These are phyloP conservation scores for Meandrusa payeni DNA, from an alignment of 2,888 invertebrate species.

Conservation along the genomic window DNA sequence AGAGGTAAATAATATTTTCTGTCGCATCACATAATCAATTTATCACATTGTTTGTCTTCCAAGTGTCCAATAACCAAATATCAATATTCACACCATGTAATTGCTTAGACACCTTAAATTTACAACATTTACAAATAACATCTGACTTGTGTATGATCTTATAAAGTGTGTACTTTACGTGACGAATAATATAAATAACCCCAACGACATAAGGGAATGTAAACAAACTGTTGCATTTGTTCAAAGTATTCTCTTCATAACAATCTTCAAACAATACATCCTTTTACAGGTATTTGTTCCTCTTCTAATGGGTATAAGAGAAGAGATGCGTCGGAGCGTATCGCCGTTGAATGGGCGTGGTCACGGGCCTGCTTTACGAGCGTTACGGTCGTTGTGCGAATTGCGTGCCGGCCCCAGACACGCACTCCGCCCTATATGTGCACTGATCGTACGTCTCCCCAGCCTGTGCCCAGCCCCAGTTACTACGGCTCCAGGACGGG, in stretches of 20 bases:
- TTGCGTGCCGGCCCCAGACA: conserved; percentile 85
- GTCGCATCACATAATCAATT: background rate
- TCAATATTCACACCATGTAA: too few species aligned
- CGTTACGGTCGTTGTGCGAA: conserved; percentile 90
- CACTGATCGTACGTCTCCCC: conserved; percentile 61
- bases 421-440: conserved; percentile 86
- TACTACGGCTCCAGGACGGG: conserved; percentile 90
- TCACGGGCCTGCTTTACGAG: conserved; percentile 85
- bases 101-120: too few species aligned
- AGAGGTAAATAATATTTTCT: conserved; percentile 47
- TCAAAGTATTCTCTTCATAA: too few species aligned
- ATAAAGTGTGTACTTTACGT: too few species aligned
- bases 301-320: conserved; percentile 66
- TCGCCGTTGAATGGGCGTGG: conserved; percentile 84
- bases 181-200: too few species aligned
- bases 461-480: conserved; percentile 86
- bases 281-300: conserved; percentile 64
- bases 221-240: too few species aligned
- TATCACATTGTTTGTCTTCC: too few species aligned
- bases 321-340: conserved; percentile 85
- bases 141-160: too few species aligned
- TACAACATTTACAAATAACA: too few species aligned
- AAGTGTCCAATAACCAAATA: too few species aligned
- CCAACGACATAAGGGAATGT: too few species aligned
- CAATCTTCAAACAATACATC: conserved; percentile 13